Evolutionary conservation across 2,797 vertebrate genomes (phyloP).

Genomic region (Pseudochromis fuscus): DNA sequence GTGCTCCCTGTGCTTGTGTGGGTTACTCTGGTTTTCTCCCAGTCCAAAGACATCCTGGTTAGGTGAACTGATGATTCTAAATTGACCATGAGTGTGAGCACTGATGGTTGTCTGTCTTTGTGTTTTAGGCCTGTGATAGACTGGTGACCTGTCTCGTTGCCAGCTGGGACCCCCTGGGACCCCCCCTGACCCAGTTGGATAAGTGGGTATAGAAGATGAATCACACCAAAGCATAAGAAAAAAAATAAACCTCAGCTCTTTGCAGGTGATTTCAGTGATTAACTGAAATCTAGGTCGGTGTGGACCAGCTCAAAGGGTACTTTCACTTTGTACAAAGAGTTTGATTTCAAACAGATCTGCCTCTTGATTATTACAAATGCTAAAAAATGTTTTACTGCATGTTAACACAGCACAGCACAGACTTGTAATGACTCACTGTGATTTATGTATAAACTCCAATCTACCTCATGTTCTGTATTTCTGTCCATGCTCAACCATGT

Average conservation of each 20-base stretch:
- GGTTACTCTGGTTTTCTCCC: too few relatives aligned
- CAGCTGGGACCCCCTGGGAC: too few relatives aligned
- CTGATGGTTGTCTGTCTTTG: too few relatives aligned
- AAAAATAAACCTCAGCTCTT: not conserved
- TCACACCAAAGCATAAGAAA: too few relatives aligned
- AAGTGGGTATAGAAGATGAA: too few relatives aligned
- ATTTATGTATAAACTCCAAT: constrained; percentile 11
- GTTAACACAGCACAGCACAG: constrained; percentile 2
- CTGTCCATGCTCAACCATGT: not conserved
- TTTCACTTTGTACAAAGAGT: not conserved
- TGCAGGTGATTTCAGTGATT: not conserved
- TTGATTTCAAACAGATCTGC: constrained; percentile 20
- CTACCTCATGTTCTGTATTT: not conserved
- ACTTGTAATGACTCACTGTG: not conserved
- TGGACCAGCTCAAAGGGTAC: not conserved
- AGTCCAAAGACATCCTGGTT: too few relatives aligned
- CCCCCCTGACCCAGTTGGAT: too few relatives aligned
- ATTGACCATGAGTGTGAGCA: too few relatives aligned
- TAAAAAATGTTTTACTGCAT: not conserved
- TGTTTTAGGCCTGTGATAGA: too few relatives aligned
- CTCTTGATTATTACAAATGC: constrained; percentile 8
- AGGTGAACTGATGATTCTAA: too few relatives aligned
- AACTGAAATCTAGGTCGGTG: not conserved
- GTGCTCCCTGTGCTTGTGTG: too few relatives aligned
- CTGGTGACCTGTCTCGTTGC: too few relatives aligned